Percentiles rank a stretch among this genome's conserved stretches.
phyloP scores from a whole-genome alignment of 2,888 invertebrate genomes.

The Andrena flavipes region DNA sequence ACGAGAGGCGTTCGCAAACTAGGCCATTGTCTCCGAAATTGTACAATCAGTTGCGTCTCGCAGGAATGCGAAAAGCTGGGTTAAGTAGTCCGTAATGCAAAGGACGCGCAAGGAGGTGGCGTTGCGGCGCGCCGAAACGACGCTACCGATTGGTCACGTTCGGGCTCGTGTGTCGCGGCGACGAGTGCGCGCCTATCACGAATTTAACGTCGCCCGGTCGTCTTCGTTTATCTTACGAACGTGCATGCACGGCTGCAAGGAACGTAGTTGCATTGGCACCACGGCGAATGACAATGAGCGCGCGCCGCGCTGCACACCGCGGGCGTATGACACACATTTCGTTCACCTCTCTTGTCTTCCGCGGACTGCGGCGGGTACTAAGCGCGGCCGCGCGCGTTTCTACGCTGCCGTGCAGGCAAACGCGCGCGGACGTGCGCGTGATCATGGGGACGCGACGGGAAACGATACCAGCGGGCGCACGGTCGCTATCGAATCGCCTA shows the following conservation, averaged over 20 bases:
- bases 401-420: conserved; percentile 9
- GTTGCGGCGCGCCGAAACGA: conserved; percentile 26
- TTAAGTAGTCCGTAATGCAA: conserved; percentile 9
- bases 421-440: background rate
- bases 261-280: conserved; percentile 59
- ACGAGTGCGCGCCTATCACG: conserved; percentile 42
- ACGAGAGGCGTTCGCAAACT: conserved; percentile 24
- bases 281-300: conserved; percentile 72
- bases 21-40: conserved; percentile 52
- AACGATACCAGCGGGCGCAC: conserved; percentile 42
- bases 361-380: conserved; percentile 53
- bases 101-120: conserved; percentile 3
- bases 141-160: conserved; percentile 63
- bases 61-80: conserved; percentile 29
- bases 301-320: conserved; percentile 54
- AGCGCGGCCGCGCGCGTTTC: conserved; percentile 24
- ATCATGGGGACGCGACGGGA: conserved; percentile 34
- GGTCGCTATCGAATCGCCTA: conserved; percentile 69
- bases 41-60: conserved; percentile 32
- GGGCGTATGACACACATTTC: conserved; percentile 78
- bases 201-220: conserved; percentile 34
- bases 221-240: conserved; percentile 38
- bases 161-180: conserved; percentile 35
- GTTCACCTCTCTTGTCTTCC: conserved; percentile 71
- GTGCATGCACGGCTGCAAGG: conserved; percentile 42